These are phyloP conservation scores for Syritta pipiens DNA, from an alignment of 2,888 invertebrate species.

Conservation along the genomic window DNA sequence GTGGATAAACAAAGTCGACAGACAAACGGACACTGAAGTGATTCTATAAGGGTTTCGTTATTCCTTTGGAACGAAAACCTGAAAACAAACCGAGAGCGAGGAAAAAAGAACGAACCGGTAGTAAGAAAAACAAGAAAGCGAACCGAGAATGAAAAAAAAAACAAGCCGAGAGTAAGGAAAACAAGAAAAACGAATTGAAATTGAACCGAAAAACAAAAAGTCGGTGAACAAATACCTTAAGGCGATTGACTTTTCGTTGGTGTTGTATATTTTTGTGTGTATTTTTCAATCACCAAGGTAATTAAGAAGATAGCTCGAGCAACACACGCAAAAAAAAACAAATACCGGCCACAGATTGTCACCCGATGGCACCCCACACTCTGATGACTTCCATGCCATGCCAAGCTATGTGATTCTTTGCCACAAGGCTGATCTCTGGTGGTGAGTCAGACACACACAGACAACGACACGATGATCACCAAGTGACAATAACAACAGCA, in stretches of 20 bases:
- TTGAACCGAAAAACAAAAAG: not conserved
- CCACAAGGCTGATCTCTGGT: slow-evolving; percentile 34
- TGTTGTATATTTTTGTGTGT: not conserved
- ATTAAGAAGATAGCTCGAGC: slow-evolving; percentile 41
- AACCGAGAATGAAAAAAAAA: slow-evolving; percentile 29
- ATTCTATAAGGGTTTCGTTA: too few relatives aligned
- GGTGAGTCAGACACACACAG: too few relatives aligned
- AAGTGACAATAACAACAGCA: too few relatives aligned
- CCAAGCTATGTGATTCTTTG: slow-evolving; percentile 1
- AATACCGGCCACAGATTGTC: slow-evolving; percentile 4
- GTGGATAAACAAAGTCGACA: too few relatives aligned
- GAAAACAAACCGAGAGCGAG: too few relatives aligned
- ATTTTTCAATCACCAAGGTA: slow-evolving; percentile 42
- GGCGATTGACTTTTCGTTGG: not conserved
- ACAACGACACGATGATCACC: too few relatives aligned
- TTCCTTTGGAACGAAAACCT: too few relatives aligned
- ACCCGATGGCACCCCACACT: slow-evolving; percentile 1
- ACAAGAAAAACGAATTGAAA: not conserved
- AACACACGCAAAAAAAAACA: slow-evolving; percentile 8
- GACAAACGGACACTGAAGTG: too few relatives aligned
- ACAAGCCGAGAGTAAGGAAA: slow-evolving; percentile 7
- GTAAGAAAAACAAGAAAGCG: too few relatives aligned
- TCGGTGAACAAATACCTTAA: slow-evolving; percentile 25
- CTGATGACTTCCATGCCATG: not conserved
- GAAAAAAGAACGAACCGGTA: too few relatives aligned